A percentile compares a stretch with the other conserved stretches of the same genome.
Conservation (phyloP, 2,888 invertebrate species). For the Acleris sparsana region DNA sequence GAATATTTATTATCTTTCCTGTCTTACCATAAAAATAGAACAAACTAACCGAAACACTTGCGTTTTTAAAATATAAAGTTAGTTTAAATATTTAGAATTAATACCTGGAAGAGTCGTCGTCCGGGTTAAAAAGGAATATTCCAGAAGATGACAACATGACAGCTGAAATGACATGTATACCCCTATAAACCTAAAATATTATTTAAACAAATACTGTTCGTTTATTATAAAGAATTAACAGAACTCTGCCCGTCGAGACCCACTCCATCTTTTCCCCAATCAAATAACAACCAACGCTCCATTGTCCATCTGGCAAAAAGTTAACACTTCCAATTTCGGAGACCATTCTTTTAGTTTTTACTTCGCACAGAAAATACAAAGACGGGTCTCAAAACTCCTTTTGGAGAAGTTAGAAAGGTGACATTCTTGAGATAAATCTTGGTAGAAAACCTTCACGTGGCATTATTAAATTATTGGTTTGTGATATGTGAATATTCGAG, state of each 20-base stretch:
- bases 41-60: no score
- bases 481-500: neutral
- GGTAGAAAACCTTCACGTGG: slow-evolving; percentile 5
- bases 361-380: slow-evolving; percentile 8
- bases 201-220: no score
- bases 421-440: slow-evolving; percentile 12
- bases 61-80: neutral
- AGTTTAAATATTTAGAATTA: neutral
- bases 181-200: no score
- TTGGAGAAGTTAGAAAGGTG: slow-evolving; percentile 17
- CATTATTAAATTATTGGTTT: neutral
- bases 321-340: slow-evolving; percentile 30
- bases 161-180: no score
- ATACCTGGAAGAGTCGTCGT: neutral
- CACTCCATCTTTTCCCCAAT: slow-evolving; percentile 10
- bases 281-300: slow-evolving; percentile 22
- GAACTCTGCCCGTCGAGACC: slow-evolving; percentile 5
- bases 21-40: no score
- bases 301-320: slow-evolving; percentile 27
- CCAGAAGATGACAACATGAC: no score
- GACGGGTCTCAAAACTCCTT: slow-evolving; percentile 19
- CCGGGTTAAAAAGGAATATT: no score
- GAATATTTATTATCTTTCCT: no score
- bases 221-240: neutral
- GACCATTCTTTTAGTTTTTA: slow-evolving; percentile 16